Evolutionary conservation across 2,797 vertebrate genomes (phyloP).

Genomic region (Neostethus bicornis): DNA sequence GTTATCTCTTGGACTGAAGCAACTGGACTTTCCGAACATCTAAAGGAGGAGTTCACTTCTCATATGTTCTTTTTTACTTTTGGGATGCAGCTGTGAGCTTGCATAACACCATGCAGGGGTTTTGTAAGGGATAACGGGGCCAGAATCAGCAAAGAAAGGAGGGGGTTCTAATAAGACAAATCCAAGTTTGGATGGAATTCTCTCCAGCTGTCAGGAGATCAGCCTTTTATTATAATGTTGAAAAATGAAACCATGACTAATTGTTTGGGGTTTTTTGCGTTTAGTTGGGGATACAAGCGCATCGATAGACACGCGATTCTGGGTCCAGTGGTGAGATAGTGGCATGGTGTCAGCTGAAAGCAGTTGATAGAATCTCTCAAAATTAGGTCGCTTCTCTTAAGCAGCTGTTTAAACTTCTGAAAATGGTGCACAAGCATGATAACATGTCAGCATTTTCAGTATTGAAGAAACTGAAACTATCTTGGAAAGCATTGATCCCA

Average conservation of each 20-base stretch:
- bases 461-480: too few species aligned
- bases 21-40: constrained; percentile 16
- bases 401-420: constrained; percentile 17
- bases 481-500: too few species aligned
- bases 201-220: constrained; percentile 28
- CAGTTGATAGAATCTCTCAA: background rate
- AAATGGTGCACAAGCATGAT: background rate
- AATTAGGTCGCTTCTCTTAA: background rate
- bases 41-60: constrained; percentile 18
- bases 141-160: constrained; percentile 37
- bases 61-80: constrained; percentile 25
- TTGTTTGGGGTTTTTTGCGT: constrained; percentile 5
- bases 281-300: background rate
- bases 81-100: constrained; percentile 72
- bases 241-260: too few species aligned
- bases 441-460: too few species aligned
- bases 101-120: constrained; percentile 40
- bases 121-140: constrained; percentile 41
- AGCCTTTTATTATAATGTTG: too few species aligned
- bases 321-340: constrained; percentile 25
- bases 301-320: background rate
- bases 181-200: constrained; percentile 46
- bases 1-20: constrained; percentile 3
- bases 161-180: constrained; percentile 50
- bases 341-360: constrained; percentile 20